Base-by-base conservation (phyloP, 2,797 vertebrate species). In the Rhynchotus rufescens region DNA sequence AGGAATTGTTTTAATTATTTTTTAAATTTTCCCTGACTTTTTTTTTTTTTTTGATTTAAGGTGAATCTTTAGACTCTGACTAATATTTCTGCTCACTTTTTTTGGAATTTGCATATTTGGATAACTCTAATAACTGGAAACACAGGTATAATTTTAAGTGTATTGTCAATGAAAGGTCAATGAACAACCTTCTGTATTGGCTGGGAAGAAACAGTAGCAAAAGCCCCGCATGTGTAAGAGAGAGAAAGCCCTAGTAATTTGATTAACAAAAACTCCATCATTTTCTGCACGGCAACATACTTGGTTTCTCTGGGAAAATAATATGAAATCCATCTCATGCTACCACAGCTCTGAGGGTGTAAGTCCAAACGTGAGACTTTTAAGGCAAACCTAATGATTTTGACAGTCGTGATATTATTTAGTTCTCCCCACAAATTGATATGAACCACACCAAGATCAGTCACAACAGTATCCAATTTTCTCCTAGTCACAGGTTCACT, bases 401-500 rank as follows among this genome's bases (percentile, higher is more conserved):
- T 95, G 94, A 93, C 95, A 95, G 93, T 97, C 97, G 74, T 96
- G 84, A 92, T 96, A 96, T 97, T 95, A 94, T 95, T 86, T 97
- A 96, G 88, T 96, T 95, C 95, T 97, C 78, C 97, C 94, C 95
- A 92, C 97, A 97, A 96, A 97, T 97, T 96, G 94, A 96, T 96
- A 91, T 92, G 95, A 97, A 97, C 93, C 93, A 96, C 94, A 95
- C 96, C 90, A 94, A 97, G 94, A 97, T 98, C 96, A 97, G 96
- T 96, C 89, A 89, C 96, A 97, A 97, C 96, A 96, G 92, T 96
- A 98, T 98, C 96, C 97, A 97, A 96, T 98, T 98, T 98, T 97
- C 97, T 97, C 62, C 90, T 95, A 89, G 94, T 97, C 96, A 96
- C 92, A 90, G 96, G 97, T 97, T 98, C 97, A 98, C 87, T 97